Percentiles rank a stretch among this genome's conserved stretches.
Conservation (phyloP, 23 tunicate species). For the Halocynthia aurantium region DNA sequence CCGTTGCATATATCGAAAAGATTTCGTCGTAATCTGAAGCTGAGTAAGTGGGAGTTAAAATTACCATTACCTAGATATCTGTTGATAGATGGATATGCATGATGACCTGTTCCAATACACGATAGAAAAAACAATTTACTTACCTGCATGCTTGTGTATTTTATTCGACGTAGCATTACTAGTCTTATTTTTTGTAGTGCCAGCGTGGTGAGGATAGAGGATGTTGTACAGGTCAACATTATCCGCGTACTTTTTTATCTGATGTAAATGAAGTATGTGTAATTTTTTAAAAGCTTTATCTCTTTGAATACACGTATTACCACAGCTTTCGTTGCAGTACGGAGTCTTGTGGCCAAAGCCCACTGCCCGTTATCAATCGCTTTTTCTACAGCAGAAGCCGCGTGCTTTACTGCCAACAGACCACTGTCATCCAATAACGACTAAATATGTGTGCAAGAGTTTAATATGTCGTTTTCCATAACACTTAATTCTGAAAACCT, state of each 20-base stretch:
- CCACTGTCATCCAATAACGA: constrained; percentile 64
- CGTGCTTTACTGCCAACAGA: constrained; percentile 46
- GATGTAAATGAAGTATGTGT: background rate
- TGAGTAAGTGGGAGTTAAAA: too few relatives aligned
- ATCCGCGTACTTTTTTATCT: constrained; percentile 60
- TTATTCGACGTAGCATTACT: too few relatives aligned
- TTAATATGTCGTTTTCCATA: too few relatives aligned
- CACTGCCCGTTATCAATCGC: constrained; percentile 69
- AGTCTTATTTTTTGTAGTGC: background rate
- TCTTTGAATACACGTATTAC: constrained; percentile 2
- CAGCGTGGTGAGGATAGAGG: constrained; percentile 60
- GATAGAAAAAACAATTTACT: too few relatives aligned
- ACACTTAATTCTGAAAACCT: too few relatives aligned
- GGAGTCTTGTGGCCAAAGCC: constrained; percentile 49
- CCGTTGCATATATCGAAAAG: constrained; percentile 21
- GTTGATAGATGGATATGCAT: too few relatives aligned
- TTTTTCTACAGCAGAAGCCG: constrained; percentile 51
- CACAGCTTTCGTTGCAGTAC: constrained; percentile 45
- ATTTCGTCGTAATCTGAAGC: too few relatives aligned
- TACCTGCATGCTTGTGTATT: too few relatives aligned
- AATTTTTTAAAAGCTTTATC: background rate
- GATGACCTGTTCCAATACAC: too few relatives aligned
- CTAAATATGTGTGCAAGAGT: background rate
- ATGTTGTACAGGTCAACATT: constrained; percentile 90
- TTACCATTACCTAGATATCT: too few relatives aligned